A percentile compares a stretch with the other conserved stretches of the same genome.
Conservation (phyloP, 2,888 invertebrate genomes). For the Crematogaster levior region DNA sequence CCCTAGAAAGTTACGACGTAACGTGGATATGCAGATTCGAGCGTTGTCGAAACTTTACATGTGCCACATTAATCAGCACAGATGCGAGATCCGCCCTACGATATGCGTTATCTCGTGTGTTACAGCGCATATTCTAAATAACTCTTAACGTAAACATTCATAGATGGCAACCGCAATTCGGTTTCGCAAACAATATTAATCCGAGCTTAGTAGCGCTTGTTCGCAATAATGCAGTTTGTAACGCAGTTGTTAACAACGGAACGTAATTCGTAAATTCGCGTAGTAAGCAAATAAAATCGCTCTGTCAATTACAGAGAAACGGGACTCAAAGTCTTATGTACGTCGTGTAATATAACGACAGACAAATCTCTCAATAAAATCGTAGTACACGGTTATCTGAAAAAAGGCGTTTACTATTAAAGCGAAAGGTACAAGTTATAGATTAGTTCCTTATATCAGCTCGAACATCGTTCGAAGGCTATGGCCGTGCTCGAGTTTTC, state of each 20-base stretch:
- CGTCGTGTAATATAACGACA: background rate
- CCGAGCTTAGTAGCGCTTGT: constrained; percentile 10
- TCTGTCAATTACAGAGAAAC: background rate
- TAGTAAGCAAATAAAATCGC: constrained; percentile 10
- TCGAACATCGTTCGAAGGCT: constrained; percentile 23
- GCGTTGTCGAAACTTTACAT: constrained; percentile 56
- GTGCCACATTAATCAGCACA: constrained; percentile 51
- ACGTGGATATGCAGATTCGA: constrained; percentile 53
- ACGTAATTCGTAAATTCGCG: constrained; percentile 31
- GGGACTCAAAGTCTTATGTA: background rate
- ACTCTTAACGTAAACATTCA: constrained; percentile 51
- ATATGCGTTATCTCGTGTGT: constrained; percentile 38
- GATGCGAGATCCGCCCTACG: constrained; percentile 44
- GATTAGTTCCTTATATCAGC: constrained; percentile 10
- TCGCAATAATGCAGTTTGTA: background rate
- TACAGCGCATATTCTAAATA: constrained; percentile 54
- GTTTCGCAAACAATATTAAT: constrained; percentile 45
- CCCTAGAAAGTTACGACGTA: constrained; percentile 53
- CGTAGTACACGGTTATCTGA: background rate
- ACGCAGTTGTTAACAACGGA: constrained; percentile 7
- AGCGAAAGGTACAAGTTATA: constrained; percentile 3
- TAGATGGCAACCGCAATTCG: constrained; percentile 38
- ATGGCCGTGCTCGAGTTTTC: background rate
- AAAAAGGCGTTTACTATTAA: background rate
- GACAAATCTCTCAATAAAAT: background rate